Conservation (phyloP, 2,113 vertebrate genomes). For the Rhea americana region DNA sequence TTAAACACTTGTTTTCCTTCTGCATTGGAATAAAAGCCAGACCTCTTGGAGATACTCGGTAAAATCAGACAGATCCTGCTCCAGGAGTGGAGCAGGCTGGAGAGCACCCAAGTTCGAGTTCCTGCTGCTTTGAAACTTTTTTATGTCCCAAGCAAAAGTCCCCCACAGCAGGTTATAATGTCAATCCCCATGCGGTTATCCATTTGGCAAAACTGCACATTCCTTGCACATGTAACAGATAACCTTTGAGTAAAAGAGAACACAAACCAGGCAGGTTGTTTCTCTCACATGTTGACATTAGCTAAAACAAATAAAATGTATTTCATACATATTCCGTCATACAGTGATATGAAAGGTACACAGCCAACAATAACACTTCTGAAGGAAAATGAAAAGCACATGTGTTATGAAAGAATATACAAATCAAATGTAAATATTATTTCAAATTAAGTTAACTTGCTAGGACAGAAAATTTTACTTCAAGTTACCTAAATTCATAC, state of each 20-base stretch:
- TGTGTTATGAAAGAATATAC: neutral
- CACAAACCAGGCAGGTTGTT: neutral
- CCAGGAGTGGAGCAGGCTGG: neutral
- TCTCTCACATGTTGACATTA: conserved; percentile 13
- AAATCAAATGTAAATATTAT: neutral
- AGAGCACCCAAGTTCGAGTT: neutral
- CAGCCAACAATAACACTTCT: conserved; percentile 29
- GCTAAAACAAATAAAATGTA: conserved; percentile 5
- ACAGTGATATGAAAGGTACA: neutral
- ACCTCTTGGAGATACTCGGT: neutral
- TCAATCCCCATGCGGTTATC: neutral
- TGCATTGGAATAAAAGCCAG: neutral
- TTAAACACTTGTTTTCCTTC: neutral
- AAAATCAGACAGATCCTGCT: neutral
- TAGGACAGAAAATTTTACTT: neutral
- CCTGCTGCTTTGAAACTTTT: conserved; percentile 25
- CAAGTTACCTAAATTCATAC: neutral
- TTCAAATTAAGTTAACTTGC: neutral
- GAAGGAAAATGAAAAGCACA: neutral
- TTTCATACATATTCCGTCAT: neutral
- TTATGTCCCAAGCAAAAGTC: neutral
- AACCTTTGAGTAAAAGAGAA: neutral
- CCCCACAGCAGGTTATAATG: neutral
- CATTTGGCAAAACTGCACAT: conserved; percentile 11
- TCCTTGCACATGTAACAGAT: neutral